These are phyloP conservation scores for Polia nebulosa DNA, from an alignment of 2,888 invertebrate genomes.

Conservation along the genomic window DNA sequence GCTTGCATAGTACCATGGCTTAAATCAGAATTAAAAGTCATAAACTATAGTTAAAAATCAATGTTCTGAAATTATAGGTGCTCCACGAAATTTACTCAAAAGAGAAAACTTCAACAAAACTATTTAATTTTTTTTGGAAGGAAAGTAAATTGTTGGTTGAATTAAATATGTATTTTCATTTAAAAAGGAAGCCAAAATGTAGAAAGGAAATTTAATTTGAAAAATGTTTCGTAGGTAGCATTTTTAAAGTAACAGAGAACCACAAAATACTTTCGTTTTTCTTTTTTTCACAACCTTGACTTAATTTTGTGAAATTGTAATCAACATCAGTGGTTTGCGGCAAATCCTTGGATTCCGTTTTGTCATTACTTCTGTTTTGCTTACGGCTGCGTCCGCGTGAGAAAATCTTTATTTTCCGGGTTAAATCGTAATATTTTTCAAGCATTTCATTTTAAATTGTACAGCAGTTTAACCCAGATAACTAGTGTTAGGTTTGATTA, in stretches of 20 bases:
- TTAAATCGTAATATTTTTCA: slow-evolving; percentile 3
- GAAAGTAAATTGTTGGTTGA: no score
- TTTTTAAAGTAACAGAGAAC: not conserved
- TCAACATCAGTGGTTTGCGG: slow-evolving; percentile 13
- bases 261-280: not conserved
- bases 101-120: not conserved
- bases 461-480: not conserved
- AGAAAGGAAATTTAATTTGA: no score
- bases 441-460: not conserved
- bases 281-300: not conserved
- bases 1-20: no score
- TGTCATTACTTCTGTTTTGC: slow-evolving; percentile 8
- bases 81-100: not conserved
- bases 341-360: slow-evolving; percentile 4
- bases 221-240: not conserved
- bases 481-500: no score
- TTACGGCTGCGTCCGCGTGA: slow-evolving; percentile 7
- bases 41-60: not conserved
- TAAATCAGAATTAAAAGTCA: not conserved
- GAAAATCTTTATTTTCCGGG: not conserved
- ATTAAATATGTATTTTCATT: not conserved
- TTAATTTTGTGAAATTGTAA: slow-evolving; percentile 14
- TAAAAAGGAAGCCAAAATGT: no score
- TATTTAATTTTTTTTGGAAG: not conserved
- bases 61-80: no score